phyloP scores from a whole-genome alignment of 2,888 invertebrate species.

The Metopia argyrocephala region DNA sequence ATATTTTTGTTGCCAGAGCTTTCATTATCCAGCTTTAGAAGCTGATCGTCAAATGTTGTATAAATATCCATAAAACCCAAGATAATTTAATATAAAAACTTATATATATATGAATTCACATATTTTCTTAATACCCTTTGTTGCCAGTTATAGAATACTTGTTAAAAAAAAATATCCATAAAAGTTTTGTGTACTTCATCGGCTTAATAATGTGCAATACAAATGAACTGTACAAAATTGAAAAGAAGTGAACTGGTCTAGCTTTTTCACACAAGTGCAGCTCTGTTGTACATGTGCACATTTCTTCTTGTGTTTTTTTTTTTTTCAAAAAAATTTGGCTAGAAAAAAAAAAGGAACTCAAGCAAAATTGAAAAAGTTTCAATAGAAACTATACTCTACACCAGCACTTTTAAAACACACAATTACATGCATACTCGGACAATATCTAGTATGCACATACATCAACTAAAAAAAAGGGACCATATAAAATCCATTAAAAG shows the following conservation, averaged over 20 bases:
- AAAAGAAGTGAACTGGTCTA: conserved; percentile 51
- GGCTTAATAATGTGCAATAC: conserved; percentile 57
- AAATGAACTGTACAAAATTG: conserved; percentile 53
- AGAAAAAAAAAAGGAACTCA: conserved; percentile 35
- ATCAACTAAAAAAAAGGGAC: conserved; percentile 37
- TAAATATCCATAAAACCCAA: too few relatives aligned
- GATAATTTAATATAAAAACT: too few relatives aligned
- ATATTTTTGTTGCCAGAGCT: too few relatives aligned
- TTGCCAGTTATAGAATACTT: conserved; percentile 13
- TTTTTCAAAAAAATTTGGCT: conserved; percentile 26
- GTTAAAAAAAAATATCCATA: conserved; percentile 34
- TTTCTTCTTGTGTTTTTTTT: conserved; percentile 3
- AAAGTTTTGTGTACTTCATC: conserved; percentile 61
- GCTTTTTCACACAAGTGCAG: conserved; percentile 45
- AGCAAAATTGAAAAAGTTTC: conserved; percentile 59
- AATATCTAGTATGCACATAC: neutral
- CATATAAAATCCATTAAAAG: conserved; percentile 62
- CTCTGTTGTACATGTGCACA: conserved; percentile 21
- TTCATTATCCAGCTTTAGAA: too few relatives aligned
- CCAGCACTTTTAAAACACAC: conserved; percentile 8
- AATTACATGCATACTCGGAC: conserved; percentile 36
- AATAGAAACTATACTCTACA: conserved; percentile 22
- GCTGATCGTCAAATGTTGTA: too few relatives aligned
- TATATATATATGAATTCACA: neutral
- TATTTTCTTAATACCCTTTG: conserved; percentile 34